Conservation (phyloP, 1,140 invertebrate genomes). For the Parapsyche elsis region DNA sequence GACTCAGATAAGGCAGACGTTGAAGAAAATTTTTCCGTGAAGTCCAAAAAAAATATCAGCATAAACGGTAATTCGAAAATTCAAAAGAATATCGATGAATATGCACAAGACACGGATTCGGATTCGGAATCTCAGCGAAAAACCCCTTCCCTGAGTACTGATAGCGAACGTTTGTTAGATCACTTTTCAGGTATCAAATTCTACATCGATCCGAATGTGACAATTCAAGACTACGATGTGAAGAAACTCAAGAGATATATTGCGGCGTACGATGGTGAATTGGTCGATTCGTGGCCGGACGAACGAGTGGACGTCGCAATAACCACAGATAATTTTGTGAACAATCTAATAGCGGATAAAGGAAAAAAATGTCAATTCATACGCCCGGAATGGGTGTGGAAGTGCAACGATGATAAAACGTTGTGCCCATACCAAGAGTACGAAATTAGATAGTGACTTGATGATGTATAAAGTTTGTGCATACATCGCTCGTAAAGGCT, state of each 20-base stretch:
- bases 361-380: slow-evolving; percentile 51
- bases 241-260: slow-evolving; percentile 46
- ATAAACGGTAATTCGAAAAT: background rate
- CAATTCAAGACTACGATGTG: slow-evolving; percentile 11
- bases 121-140: slow-evolving; percentile 34
- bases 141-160: background rate
- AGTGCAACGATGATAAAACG: slow-evolving; percentile 47
- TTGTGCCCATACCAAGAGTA: slow-evolving; percentile 44
- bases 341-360: slow-evolving; percentile 25
- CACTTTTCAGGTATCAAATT: slow-evolving; percentile 51
- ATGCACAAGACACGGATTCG: slow-evolving; percentile 31
- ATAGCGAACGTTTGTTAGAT: slow-evolving; percentile 1
- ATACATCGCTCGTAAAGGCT: too few species aligned
- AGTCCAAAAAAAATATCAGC: background rate
- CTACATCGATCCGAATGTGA: slow-evolving; percentile 48
- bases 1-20: background rate
- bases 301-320: slow-evolving; percentile 42
- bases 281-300: slow-evolving; percentile 46
- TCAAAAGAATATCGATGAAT: background rate
- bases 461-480: too few species aligned
- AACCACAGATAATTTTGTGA: slow-evolving; percentile 34
- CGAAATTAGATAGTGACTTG: slow-evolving; percentile 9
- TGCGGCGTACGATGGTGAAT: slow-evolving; percentile 45
- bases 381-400: slow-evolving; percentile 52
- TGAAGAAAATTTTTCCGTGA: background rate